Base-by-base conservation (phyloP, 1,140 invertebrate species). In the Hyles euphorbiae region DNA sequence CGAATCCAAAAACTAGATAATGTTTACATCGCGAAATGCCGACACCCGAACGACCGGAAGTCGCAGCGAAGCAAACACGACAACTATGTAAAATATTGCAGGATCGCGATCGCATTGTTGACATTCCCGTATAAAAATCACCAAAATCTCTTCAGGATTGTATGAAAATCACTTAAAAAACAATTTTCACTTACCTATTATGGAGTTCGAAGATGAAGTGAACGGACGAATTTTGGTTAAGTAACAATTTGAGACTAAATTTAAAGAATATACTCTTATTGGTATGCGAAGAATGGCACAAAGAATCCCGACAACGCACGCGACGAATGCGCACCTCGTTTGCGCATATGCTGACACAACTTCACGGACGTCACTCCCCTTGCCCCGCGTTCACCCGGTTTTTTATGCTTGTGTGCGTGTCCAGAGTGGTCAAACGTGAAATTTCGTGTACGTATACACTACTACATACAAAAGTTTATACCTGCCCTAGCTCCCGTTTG, bases 261-360 rank as follows among this genome's bases (percentile, higher is more conserved):
- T 92, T 91, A 91, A 93, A 91, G 91, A 94, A 92, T 93, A 92
- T 90, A 93, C 93, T 93, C 93, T 94, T 94, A 94, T 94, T 95
- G 95, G 95, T 95, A 96, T 96, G 95, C 93, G 91, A 95, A 93
- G 95, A 95, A 96, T 96, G 94, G 93, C 94, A 95, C 94, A 95
- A 96, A 96, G 95, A 96, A 96, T 96, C 94, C 92, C 91, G 94
- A 96, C 94, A 95, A 96, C 95, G 95, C 94, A 94, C 91, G 92
- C 92, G 91, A 90, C 92, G 91, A 92, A 90, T 93, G 94, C 94
- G 94, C 94, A 95, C 90, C 91, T 90, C 90, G 89, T 92, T 91
- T 92, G 94, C 94, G 94, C 94, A 95, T 90, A 91, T 93, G 91
- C 91, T 91, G 91, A 91, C 91, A 92, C 91, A 90, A 91, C 90